A percentile compares a stretch with the other conserved stretches of the same genome.
phyloP scores from a whole-genome alignment of 2,797 vertebrate species.

The Schizothorax lantsangensis region DNA sequence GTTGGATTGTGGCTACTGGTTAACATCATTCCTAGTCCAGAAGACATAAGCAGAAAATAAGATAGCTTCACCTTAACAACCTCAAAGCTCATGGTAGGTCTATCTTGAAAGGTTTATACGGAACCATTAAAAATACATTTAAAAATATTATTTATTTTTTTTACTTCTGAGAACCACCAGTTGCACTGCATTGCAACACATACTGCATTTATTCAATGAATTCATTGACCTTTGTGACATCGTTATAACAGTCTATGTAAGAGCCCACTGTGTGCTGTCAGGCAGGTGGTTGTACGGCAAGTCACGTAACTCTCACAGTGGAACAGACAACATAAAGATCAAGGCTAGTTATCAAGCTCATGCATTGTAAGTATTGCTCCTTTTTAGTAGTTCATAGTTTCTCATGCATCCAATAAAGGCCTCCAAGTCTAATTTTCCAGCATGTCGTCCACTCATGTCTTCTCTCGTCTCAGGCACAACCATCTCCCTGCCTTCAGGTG shows the following conservation, averaged over 20 bases:
- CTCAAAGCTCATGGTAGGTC: background rate
- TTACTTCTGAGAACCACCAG: background rate
- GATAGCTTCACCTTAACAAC: background rate
- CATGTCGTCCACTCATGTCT: conserved; percentile 24
- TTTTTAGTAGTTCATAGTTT: conserved; percentile 17
- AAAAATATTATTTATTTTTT: background rate
- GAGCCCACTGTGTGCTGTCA: background rate
- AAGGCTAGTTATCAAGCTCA: conserved; percentile 30
- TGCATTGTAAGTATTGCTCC: conserved; percentile 19
- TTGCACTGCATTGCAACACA: background rate
- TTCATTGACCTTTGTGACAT: conserved; percentile 23
- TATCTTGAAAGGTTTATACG: background rate
- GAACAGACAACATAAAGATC: conserved; percentile 11
- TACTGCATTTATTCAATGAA: conserved; percentile 24
- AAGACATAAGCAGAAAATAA: background rate
- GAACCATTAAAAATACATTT: background rate
- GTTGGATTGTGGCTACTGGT: background rate
- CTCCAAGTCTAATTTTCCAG: conserved; percentile 30
- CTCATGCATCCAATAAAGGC: background rate
- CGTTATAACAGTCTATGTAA: background rate
- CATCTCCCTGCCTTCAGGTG: conserved; percentile 47
- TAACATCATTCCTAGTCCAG: background rate
- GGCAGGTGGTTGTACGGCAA: conserved; percentile 1
- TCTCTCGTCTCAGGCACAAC: background rate
- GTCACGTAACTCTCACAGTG: background rate